Evolutionary conservation across 2,797 vertebrate genomes (phyloP).

Genomic region (Clamator glandarius): DNA sequence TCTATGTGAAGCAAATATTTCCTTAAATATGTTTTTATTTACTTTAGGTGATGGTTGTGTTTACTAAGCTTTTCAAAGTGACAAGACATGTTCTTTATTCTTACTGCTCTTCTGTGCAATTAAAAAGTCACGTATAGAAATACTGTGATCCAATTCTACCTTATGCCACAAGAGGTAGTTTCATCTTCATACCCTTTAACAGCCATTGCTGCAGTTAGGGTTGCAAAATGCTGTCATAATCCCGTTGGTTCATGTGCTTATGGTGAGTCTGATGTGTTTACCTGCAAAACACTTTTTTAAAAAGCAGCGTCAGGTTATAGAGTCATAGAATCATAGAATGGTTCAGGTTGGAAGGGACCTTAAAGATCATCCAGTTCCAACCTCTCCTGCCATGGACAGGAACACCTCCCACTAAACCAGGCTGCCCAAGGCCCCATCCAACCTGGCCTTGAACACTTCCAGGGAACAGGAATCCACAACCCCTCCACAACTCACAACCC

Average conservation of each 20-base stretch:
- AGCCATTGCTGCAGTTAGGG: not conserved
- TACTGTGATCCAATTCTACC: conserved; percentile 13
- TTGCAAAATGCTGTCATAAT: not conserved
- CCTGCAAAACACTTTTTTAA: not conserved
- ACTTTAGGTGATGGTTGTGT: not conserved
- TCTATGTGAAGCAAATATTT: not conserved
- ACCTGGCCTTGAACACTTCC: too few species aligned
- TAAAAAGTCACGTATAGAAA: not conserved
- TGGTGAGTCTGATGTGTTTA: not conserved
- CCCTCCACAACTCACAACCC: too few species aligned
- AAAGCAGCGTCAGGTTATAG: not conserved
- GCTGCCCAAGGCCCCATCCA: too few species aligned
- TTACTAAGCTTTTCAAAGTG: not conserved
- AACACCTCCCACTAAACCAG: too few species aligned
- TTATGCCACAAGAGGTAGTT: not conserved
- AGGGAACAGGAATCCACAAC: too few species aligned
- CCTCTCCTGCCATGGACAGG: too few species aligned
- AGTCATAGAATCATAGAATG: too few species aligned
- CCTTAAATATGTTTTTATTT: not conserved
- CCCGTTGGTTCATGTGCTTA: not conserved
- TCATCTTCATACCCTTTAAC: not conserved
- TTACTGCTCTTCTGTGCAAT: not conserved
- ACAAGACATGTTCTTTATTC: not conserved
- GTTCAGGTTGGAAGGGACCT: too few species aligned
- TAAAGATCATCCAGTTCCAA: too few species aligned